Conservation (phyloP, 2,888 invertebrate species). For the Troides oblongomaculatus region DNA sequence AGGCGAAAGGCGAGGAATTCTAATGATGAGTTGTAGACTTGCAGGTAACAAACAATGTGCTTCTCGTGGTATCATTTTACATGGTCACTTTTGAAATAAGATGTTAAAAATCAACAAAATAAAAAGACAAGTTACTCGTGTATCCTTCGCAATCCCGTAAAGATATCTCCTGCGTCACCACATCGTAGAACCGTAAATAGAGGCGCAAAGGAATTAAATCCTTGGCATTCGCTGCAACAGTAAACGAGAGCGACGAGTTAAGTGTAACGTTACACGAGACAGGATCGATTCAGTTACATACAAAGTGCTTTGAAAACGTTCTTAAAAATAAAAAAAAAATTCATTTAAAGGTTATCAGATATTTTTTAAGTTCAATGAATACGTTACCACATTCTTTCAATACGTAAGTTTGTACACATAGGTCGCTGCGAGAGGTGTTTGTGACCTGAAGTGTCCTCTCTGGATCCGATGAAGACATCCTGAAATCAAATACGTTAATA, state of each 20-base stretch:
- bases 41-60: no score
- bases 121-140: neutral
- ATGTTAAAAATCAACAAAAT: no score
- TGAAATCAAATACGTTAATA: conserved; percentile 31
- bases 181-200: conserved; percentile 52
- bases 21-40: no score
- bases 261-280: no score
- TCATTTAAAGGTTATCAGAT: no score
- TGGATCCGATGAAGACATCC: conserved; percentile 53
- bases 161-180: conserved; percentile 28
- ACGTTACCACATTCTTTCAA: conserved; percentile 44
- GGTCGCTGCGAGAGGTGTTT: conserved; percentile 50
- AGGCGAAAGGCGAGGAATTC: no score
- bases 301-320: no score
- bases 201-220: conserved; percentile 56
- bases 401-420: conserved; percentile 49
- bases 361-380: no score
- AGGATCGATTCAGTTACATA: no score
- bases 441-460: conserved; percentile 46
- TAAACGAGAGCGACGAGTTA: no score
- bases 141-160: conserved; percentile 25
- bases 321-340: neutral
- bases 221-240: conserved; percentile 44
- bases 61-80: no score
- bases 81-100: no score